Conservation (phyloP, 30 jellyfish, hydroid and myxozoan genomes). For the Mastigias papua region DNA sequence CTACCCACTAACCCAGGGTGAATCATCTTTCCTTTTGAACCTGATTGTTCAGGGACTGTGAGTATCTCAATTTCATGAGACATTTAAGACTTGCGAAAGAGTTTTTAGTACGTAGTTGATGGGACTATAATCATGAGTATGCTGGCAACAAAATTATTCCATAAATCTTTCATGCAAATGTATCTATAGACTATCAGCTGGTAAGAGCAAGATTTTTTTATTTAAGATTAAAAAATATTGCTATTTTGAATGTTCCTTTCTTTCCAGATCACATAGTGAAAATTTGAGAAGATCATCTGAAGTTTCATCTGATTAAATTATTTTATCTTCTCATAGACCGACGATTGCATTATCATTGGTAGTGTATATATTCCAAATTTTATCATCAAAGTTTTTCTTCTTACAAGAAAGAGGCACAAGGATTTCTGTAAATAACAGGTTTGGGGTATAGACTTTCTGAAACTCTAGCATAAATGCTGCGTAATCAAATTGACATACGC, state of each 20-base stretch:
- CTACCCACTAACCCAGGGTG: conserved; percentile 5
- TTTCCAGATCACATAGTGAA: not conserved
- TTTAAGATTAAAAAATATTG: too few relatives aligned
- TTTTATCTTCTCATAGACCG: not conserved
- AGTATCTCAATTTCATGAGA: not conserved
- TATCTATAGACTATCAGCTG: not conserved
- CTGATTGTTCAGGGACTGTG: not conserved
- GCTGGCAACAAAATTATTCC: too few relatives aligned
- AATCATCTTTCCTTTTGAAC: not conserved
- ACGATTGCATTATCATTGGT: not conserved
- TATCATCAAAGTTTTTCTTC: conserved; percentile 11
- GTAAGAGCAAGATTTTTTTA: not conserved
- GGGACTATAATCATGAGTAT: not conserved
- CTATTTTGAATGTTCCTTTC: not conserved
- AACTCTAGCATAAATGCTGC: not conserved
- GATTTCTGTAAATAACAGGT: conserved; percentile 32
- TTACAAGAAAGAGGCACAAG: conserved; percentile 11
- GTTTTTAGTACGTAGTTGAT: not conserved
- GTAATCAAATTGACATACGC: not conserved
- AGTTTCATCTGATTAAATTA: not conserved
- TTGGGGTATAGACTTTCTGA: not conserved
- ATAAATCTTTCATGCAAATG: too few relatives aligned
- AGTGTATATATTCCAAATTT: not conserved
- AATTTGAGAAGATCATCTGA: too few relatives aligned
- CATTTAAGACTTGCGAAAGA: too few relatives aligned